Evolutionary conservation across 2,888 invertebrate genomes (phyloP), one percentile per base, ranked within the genome.

Genomic region (Thecophora atra): DNA sequence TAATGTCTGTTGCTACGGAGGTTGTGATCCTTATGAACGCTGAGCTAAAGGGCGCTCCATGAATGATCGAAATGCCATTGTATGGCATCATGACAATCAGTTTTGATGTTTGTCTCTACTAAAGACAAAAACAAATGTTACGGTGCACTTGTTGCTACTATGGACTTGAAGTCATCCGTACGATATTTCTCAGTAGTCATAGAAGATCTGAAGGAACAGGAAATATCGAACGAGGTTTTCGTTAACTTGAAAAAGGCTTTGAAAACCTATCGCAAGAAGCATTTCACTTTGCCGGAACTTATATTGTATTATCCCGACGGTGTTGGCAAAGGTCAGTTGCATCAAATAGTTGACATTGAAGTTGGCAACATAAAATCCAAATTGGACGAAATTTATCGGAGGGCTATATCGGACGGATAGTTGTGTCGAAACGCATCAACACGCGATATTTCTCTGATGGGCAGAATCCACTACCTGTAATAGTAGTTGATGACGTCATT

Each of bases 371-470:
- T 94, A 0, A 90, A 90, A 72, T 84, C 87, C 0, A 89, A 88
- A 15, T 82, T 94, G 0, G 80, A 84, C 0, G 86, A 88, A 6
- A 81, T 91, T 0, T 92, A 93, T 73, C 84, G 83, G 0, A 86
- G 84, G 0, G 86, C 86, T 75, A 74, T 87, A 85, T 60, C 24
- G 2, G 72, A 44, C 0, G 82, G 86, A 89, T 97, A 1, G 90
- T 98, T 0, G 97, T 98, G 0, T 94, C 96, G 0, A 99, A 99
- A 81, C 89, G 96, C 3, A 93, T 98, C n/a, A 97, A 93, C 78
- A 92, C 94, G 0, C 88, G 94, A 1, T 88, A 94, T 47, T 95
- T 95, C 82, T 74, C 76, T 0, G 77, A 87, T 19, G 83, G 84
- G 4, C 83, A 85, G 1, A 94, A 94, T 86, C 97, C 98, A 0